Base-by-base conservation (phyloP, 2,888 invertebrate species). In the Oithona nana region DNA sequence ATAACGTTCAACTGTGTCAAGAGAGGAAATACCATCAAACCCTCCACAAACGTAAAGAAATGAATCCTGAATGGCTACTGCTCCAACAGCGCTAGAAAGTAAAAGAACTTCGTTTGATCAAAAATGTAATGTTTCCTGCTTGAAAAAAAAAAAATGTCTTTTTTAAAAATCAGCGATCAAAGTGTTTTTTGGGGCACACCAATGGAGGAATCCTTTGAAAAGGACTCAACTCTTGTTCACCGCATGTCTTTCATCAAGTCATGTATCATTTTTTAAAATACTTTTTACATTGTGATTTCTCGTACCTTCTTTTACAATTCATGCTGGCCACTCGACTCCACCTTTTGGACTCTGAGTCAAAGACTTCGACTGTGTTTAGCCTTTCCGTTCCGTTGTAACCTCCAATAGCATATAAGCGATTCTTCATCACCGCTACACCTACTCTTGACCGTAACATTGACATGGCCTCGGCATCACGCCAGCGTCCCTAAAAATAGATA, bases 381-480 rank as follows among this genome's bases (percentile, higher is more conserved):
- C 89, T 75, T 70, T 88, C 87, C 55, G 79, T 78, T 0, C 90
- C 89, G 72, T 89, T 87, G 70, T 87, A 89, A 1, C 89, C 89
- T 8, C 78, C 78, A 70, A 89, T 85, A 1, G 88, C 88, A 69
- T 82, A 84, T 3, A 85, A 73, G 72, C 81, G 80, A 68, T 86
- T 84, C 68, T 83, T 79, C 69, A 88, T 78, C 0, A 88, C 88
- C 24, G 88, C 85, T 0, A 88, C 88, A 0, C 89, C 88, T 2
- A 89, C 84, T 57, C 88, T 75, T 64, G 86, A 86, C 63, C 89
- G 77, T 65, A 86, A 77, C 77, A 86, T 88, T 8, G 83, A 83
- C 88, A 89, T 88, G 6, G 85, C 82, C 69, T 86, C 84, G 0
- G 80, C 84, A 71, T 83, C 78, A 69, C 80, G 78, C 88, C 88